These are phyloP conservation scores for Noturus placidus DNA, from an alignment of 2,113 vertebrate genomes.

Conservation along the genomic window DNA sequence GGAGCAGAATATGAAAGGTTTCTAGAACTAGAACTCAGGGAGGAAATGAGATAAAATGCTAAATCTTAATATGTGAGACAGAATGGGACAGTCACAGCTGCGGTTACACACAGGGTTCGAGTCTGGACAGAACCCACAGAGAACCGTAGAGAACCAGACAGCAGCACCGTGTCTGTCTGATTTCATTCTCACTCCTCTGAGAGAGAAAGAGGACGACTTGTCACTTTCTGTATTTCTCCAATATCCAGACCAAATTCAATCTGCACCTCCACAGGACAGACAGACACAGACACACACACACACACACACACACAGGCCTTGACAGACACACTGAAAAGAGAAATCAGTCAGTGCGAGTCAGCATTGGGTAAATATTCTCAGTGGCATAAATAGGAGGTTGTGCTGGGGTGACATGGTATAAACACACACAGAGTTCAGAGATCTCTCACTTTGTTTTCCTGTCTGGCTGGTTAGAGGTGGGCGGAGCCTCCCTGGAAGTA, in stretches of 20 bases:
- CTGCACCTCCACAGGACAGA: not conserved
- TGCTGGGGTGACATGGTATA: not conserved
- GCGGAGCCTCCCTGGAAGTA: not conserved
- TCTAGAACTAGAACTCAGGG: not conserved
- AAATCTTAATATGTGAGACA: not conserved
- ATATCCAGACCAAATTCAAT: constrained; percentile 15
- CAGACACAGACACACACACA: constrained; percentile 20
- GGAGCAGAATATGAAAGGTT: not conserved
- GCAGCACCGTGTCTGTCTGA: not conserved
- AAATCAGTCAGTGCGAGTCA: constrained; percentile 2
- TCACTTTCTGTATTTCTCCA: constrained; percentile 10
- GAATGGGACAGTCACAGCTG: not conserved
- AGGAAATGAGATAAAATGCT: not conserved
- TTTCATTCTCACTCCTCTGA: not conserved
- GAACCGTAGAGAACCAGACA: not conserved
- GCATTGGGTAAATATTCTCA: not conserved
- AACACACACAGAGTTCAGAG: not conserved
- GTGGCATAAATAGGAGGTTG: not conserved
- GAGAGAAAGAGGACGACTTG: constrained; percentile 6
- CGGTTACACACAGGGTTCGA: not conserved
- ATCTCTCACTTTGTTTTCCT: not conserved
- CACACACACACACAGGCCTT: not conserved
- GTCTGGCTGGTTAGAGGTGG: not conserved
- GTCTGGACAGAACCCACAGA: not conserved
- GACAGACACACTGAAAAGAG: not conserved